Percentiles rank a stretch among this genome's conserved stretches.
Evolutionary conservation across 37 sponge, comb jelly and placozoan genomes (phyloP).

Genomic region (Chondrosia reniformis): DNA sequence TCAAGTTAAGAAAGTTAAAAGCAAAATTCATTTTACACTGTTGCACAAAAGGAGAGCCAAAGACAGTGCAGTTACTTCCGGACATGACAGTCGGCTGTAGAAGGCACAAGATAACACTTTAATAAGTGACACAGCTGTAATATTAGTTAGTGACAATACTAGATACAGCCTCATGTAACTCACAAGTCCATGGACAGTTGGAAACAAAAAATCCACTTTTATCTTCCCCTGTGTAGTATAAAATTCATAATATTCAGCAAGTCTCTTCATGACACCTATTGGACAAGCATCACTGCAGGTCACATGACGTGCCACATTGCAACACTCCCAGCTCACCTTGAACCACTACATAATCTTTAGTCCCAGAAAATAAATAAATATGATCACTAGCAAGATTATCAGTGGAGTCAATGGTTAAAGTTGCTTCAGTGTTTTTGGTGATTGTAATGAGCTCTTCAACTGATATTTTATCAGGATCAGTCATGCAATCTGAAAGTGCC

Average conservation of each 20-base stretch:
- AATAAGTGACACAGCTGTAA: too few species aligned
- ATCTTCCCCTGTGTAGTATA: slow-evolving; percentile 28
- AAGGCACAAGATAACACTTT: not conserved
- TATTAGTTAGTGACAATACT: not conserved
- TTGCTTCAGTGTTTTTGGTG: slow-evolving; percentile 39
- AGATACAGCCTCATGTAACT: too few species aligned
- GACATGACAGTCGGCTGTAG: slow-evolving; percentile 53
- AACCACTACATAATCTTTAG: slow-evolving; percentile 48
- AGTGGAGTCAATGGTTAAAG: slow-evolving; percentile 46
- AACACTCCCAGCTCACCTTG: slow-evolving; percentile 56
- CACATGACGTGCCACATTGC: too few species aligned
- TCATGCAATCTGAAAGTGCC: slow-evolving; percentile 52
- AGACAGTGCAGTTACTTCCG: slow-evolving; percentile 47
- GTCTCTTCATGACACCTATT: slow-evolving; percentile 58
- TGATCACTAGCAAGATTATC: slow-evolving; percentile 25
- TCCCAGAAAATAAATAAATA: slow-evolving; percentile 70
- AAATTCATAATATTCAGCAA: slow-evolving; percentile 49
- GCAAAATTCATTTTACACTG: slow-evolving; percentile 70
- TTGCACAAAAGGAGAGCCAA: slow-evolving; percentile 62
- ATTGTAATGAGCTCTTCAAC: slow-evolving; percentile 51
- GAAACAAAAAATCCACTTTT: slow-evolving; percentile 32
- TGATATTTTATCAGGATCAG: slow-evolving; percentile 37
- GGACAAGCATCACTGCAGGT: not conserved
- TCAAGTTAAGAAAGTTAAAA: slow-evolving; percentile 52
- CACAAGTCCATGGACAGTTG: slow-evolving; percentile 55